phyloP scores from a whole-genome alignment of 2,113 vertebrate genomes.

The Hyaena hyaena region DNA sequence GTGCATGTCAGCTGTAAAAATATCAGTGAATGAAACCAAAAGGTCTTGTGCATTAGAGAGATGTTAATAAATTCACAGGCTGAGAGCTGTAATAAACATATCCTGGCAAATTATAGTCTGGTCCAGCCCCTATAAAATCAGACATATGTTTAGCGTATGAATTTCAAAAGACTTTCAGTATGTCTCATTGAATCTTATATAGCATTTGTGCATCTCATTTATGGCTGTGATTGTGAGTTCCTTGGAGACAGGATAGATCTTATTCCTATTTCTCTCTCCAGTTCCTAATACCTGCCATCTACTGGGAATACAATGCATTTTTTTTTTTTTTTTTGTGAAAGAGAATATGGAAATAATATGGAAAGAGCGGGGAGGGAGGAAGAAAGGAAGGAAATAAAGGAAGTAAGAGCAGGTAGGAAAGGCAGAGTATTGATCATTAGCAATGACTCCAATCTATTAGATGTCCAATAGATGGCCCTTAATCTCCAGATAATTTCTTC shows the following conservation, averaged over 20 bases:
- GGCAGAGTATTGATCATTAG: not conserved
- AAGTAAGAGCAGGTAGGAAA: not conserved
- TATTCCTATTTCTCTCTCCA: conserved; percentile 9
- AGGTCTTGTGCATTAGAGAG: conserved; percentile 62
- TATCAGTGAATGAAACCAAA: conserved; percentile 55
- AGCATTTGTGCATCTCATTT: conserved; percentile 47
- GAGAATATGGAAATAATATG: not conserved
- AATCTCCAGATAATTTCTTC: not conserved
- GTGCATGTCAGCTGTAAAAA: conserved; percentile 62
- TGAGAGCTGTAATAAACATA: conserved; percentile 69
- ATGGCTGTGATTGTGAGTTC: not conserved
- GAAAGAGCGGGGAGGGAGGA: not conserved
- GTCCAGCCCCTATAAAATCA: conserved; percentile 55
- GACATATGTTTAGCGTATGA: conserved; percentile 15
- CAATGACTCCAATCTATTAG: not conserved
- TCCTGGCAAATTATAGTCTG: conserved; percentile 59
- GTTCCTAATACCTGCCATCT: not conserved
- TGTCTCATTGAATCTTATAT: conserved; percentile 47
- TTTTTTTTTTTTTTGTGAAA: not conserved
- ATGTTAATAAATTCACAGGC: conserved; percentile 70
- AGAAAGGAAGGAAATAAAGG: not conserved
- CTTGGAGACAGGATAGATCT: not conserved
- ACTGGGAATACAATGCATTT: not conserved
- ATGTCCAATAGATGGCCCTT: not conserved
- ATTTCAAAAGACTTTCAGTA: conserved; percentile 58